Evolutionary conservation across 2,888 invertebrate species (phyloP).

Genomic region (Plebejus melissa): DNA sequence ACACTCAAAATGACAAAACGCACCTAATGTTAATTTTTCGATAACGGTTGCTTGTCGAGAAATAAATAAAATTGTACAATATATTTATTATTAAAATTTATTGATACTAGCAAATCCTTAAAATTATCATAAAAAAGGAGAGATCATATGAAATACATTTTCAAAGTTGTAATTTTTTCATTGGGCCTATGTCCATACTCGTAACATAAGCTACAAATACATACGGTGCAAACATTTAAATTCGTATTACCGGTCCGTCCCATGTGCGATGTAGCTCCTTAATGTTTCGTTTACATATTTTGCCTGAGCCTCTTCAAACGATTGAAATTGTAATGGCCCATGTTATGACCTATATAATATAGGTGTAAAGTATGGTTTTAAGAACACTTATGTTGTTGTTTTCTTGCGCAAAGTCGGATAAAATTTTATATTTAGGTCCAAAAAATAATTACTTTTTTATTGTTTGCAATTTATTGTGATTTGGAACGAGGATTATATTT

Average conservation of each 20-base stretch:
- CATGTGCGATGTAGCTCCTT: constrained; percentile 1
- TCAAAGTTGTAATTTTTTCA: background rate
- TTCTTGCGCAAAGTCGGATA: background rate
- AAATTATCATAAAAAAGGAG: too few species aligned
- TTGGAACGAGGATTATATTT: too few species aligned
- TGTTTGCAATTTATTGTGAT: too few species aligned
- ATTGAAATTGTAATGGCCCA: background rate
- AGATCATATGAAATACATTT: background rate
- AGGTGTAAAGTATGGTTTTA: background rate
- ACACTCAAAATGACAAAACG: too few species aligned
- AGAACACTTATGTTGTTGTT: background rate
- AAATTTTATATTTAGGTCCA: too few species aligned
- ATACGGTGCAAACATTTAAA: background rate
- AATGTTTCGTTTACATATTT: background rate
- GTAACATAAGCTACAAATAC: background rate
- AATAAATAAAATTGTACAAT: too few species aligned
- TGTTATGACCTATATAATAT: background rate
- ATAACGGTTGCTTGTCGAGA: too few species aligned
- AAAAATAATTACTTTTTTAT: too few species aligned
- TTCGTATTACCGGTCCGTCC: constrained; percentile 1
- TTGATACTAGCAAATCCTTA: too few species aligned
- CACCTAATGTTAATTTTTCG: too few species aligned
- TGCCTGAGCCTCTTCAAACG: background rate
- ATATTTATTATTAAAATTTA: too few species aligned
- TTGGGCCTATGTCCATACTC: background rate